These are phyloP conservation scores for Calcarius lapponicus DNA, from an alignment of 2,797 vertebrate genomes.

Conservation along the genomic window DNA sequence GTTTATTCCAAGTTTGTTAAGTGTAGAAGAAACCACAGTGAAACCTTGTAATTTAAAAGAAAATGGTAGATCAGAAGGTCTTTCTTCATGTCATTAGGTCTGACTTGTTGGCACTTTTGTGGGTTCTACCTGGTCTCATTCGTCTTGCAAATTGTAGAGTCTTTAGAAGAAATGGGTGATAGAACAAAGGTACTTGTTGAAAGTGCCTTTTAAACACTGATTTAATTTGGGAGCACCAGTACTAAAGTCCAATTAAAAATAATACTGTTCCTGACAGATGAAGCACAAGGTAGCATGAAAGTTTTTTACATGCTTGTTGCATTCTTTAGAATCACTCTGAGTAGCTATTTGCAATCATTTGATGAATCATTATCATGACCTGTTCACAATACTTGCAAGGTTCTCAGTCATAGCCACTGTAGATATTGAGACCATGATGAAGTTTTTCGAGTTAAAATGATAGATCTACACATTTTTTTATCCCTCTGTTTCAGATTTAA, in stretches of 20 bases:
- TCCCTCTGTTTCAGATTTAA: not conserved
- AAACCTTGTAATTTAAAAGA: not conserved
- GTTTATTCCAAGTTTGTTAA: not conserved
- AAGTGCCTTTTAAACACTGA: not conserved
- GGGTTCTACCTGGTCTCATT: not conserved
- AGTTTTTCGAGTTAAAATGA: not conserved
- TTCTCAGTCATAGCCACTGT: not conserved
- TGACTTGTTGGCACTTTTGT: not conserved
- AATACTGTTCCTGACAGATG: not conserved
- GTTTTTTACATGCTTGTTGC: not conserved
- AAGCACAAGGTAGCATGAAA: not conserved
- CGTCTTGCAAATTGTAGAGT: not conserved
- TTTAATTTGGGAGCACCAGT: not conserved
- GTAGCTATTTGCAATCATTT: not conserved
- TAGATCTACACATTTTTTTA: not conserved
- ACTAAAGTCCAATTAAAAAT: not conserved
- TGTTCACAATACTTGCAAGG: not conserved
- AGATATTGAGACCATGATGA: not conserved
- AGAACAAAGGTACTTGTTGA: not conserved
- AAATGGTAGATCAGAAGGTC: not conserved
- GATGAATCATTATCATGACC: not conserved
- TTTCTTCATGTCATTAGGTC: not conserved
- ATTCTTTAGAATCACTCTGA: not conserved
- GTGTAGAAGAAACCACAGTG: not conserved
- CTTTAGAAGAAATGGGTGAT: not conserved